These are phyloP conservation scores for Cryptotis parvus DNA, from an alignment of 2,113 vertebrate species.

Conservation along the genomic window DNA sequence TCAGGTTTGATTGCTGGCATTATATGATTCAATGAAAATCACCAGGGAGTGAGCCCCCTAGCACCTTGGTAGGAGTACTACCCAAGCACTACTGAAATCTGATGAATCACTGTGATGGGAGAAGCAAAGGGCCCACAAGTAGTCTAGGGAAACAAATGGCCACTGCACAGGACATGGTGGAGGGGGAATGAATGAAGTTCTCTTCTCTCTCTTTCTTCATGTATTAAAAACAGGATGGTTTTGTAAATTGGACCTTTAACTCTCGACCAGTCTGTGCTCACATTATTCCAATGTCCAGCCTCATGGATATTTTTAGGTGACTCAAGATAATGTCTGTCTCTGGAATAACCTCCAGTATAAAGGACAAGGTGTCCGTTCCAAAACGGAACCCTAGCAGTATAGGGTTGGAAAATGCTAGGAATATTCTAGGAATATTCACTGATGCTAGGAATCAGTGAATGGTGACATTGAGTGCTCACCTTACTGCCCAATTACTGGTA, in stretches of 20 bases:
- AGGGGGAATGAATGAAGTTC: not conserved
- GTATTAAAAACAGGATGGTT: not conserved
- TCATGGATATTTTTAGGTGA: not conserved
- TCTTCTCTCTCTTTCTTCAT: not conserved
- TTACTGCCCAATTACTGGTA: not conserved
- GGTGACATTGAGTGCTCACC: not conserved
- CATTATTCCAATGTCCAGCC: not conserved
- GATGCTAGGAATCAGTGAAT: not conserved
- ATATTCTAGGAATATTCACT: too few species aligned
- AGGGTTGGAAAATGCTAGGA: too few species aligned
- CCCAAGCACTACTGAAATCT: not conserved
- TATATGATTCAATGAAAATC: too few species aligned
- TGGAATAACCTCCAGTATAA: not conserved
- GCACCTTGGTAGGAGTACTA: too few species aligned
- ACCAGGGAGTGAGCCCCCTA: too few species aligned
- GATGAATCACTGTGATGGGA: not conserved
- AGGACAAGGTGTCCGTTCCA: not conserved
- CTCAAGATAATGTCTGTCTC: not conserved
- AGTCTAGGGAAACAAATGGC: not conserved
- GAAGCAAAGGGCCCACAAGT: not conserved
- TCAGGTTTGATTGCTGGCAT: too few species aligned
- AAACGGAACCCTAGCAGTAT: accelerated
- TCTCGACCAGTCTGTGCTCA: not conserved
- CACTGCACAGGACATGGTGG: not conserved
- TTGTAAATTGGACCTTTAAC: not conserved